These are phyloP conservation scores for Lagenorhynchus albirostris DNA, from an alignment of 2,113 vertebrate genomes.

Conservation along the genomic window DNA sequence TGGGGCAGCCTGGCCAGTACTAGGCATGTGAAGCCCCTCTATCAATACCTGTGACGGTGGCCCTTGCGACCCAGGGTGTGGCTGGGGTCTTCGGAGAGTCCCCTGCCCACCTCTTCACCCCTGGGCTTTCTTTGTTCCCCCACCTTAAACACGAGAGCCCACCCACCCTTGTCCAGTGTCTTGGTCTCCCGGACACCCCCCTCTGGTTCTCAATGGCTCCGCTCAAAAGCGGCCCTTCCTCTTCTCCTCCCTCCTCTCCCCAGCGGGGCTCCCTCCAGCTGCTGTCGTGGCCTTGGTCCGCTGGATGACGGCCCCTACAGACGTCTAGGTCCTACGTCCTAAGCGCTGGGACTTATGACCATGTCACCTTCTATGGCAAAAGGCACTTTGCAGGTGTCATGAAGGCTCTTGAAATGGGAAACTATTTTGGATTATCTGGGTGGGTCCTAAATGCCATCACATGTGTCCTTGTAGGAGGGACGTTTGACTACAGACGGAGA, in stretches of 20 bases:
- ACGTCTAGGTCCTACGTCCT: neutral
- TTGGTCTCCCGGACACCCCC: neutral
- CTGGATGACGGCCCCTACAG: neutral
- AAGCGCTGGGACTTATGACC: neutral
- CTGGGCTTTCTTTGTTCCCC: no score
- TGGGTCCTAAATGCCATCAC: neutral
- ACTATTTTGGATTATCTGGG: no score
- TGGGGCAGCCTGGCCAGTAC: neutral
- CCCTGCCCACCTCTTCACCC: neutral
- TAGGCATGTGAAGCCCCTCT: accelerated
- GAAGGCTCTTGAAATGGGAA: neutral
- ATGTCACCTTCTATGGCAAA: neutral
- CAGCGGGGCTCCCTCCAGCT: neutral
- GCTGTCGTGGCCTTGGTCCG: neutral
- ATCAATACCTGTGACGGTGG: neutral
- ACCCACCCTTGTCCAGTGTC: neutral
- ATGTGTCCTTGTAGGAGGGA: neutral
- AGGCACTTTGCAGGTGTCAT: neutral
- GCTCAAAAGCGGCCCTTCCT: no score
- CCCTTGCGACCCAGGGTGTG: neutral
- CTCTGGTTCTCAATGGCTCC: no score
- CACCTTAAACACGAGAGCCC: neutral
- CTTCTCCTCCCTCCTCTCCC: no score
- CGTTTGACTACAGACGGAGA: neutral
- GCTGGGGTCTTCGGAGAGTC: neutral